Base-by-base conservation (phyloP, 2,888 invertebrate species). In the Amphipoea oculea region DNA sequence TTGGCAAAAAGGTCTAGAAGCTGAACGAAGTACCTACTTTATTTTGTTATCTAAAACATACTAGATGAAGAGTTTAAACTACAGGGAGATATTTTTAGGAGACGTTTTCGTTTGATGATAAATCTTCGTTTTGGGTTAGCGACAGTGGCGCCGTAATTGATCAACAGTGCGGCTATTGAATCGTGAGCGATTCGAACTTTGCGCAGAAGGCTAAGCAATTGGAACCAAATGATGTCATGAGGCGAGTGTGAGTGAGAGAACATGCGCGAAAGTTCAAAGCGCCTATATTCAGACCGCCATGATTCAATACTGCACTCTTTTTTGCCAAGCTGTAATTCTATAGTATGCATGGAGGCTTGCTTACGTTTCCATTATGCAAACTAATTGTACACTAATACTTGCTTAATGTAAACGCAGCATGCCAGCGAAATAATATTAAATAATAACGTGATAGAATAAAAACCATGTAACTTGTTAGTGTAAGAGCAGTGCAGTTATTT, bases 401-500 rank as follows among this genome's bases (percentile, higher is more conserved):
- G 29, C 14, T 17, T 36, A 36, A 68, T 74, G 62, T 45, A 51
- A 69, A 76, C 45, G 20, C 63, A 51, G 65, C 60, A 11, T 23
- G 57, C 40, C 42, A 42, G 29, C 5, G 57, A 84, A 54, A 68
- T 73, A 45, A 66, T 73, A 79, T 48, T 57, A 66, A 51, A 42
- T 51, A 69, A 69, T 60, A 20, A 71, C 29, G 29, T 65, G 66
- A 66, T 73, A 65, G n/a, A 70, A 71, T 73, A 40, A 76, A 71
- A 73, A 73, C 48, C 67, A 60, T 66, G 54, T 81, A 81, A 73
- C 42, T 73, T 80, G 29, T 84, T 73, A 85, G 40, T 80, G 6
- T 83, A 84, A 87, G 78, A 87, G 82, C 89, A 79, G 86, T 90
- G 82, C 89, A 79, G 86, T 90, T 91, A 92, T 91, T 92, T 92